Conservation (phyloP, 2,888 invertebrate genomes). For the Sericinus montela region DNA sequence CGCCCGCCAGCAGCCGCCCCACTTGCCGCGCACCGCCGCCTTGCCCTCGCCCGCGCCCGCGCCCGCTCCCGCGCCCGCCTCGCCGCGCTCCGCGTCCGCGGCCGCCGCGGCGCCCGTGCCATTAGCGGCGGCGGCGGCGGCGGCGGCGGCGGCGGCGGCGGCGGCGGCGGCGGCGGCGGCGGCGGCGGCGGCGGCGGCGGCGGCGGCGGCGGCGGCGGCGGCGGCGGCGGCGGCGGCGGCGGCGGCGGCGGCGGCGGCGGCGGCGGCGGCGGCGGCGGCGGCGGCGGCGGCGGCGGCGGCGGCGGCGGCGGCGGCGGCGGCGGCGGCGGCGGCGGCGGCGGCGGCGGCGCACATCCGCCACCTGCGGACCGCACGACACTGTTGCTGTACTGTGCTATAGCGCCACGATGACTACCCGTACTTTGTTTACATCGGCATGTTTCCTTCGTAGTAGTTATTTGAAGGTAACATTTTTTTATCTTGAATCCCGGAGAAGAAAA, state of each 20-base stretch:
- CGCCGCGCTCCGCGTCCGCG: constrained; percentile 31
- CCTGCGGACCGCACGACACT: constrained; percentile 71
- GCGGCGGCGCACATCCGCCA: constrained; percentile 98
- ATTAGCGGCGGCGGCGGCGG: constrained; percentile 35
- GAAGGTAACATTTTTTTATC: too few relatives aligned
- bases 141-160: constrained; percentile 81
- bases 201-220: constrained; percentile 63
- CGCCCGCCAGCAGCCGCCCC: constrained; percentile 89
- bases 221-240: constrained; percentile 87
- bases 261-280: constrained; percentile 95
- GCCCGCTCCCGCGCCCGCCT: constrained; percentile 38
- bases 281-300: too few relatives aligned
- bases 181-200: constrained; percentile 49
- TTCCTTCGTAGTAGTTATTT: too few relatives aligned
- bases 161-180: constrained; percentile 35
- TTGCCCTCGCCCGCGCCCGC: constrained; percentile 29
- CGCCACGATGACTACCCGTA: too few relatives aligned
- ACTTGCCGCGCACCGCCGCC: constrained; percentile 81
- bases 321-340: constrained; percentile 98
- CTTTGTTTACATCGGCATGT: too few relatives aligned
- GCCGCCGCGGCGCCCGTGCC: constrained; percentile 78
- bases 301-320: too few relatives aligned
- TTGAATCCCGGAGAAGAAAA: too few relatives aligned
- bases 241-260: constrained; percentile 97
- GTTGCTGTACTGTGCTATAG: too few relatives aligned